These are phyloP conservation scores for Podocnemis expansa DNA, from an alignment of 2,113 vertebrate species.

Conservation along the genomic window DNA sequence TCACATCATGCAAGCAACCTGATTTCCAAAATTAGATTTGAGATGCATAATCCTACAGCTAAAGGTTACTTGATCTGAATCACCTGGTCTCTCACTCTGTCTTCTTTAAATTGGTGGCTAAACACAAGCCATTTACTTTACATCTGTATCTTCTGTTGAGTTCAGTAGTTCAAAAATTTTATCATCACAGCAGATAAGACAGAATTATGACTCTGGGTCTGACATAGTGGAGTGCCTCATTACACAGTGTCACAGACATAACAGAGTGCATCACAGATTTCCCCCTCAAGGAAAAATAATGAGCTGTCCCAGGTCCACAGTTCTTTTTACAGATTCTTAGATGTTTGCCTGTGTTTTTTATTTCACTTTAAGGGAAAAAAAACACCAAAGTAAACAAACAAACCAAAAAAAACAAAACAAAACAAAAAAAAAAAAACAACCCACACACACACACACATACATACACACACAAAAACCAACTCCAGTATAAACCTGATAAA, in stretches of 20 bases:
- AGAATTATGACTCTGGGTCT: constrained; percentile 34
- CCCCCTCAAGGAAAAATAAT: constrained; percentile 63
- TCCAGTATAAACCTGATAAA: constrained; percentile 46
- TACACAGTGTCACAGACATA: constrained; percentile 62
- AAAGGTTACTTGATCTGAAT: neutral
- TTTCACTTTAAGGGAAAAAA: neutral
- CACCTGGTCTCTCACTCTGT: neutral
- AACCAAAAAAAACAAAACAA: too few species aligned
- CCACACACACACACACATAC: too few species aligned
- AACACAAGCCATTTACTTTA: constrained; percentile 14
- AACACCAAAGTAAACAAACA: constrained; percentile 52
- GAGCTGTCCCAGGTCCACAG: constrained; percentile 54
- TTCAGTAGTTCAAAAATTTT: constrained; percentile 43
- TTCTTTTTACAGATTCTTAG: constrained; percentile 23
- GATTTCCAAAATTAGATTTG: neutral
- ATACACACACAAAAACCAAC: too few species aligned
- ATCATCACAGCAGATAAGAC: constrained; percentile 45
- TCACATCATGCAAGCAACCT: neutral
- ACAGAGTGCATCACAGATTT: constrained; percentile 42
- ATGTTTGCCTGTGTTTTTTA: constrained; percentile 29
- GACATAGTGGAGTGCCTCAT: constrained; percentile 55
- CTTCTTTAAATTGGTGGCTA: constrained; percentile 6
- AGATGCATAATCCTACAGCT: neutral
- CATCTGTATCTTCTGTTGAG: neutral
- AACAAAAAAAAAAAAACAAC: too few species aligned